phyloP scores from a whole-genome alignment of 2,888 invertebrate species.

The Hetaerina titia region DNA sequence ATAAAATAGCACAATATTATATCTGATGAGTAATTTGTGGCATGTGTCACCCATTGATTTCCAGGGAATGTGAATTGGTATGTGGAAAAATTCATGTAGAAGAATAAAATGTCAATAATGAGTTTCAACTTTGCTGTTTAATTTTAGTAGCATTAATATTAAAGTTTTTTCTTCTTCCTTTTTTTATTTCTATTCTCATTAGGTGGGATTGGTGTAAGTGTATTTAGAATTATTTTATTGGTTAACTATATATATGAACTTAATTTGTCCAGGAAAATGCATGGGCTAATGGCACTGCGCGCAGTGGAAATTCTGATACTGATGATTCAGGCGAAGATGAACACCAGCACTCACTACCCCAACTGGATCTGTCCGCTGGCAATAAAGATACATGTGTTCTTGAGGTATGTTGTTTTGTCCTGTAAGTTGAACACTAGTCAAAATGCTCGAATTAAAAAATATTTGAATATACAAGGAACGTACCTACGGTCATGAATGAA shows the following conservation, averaged over 20 bases:
- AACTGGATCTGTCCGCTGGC: conserved; percentile 84
- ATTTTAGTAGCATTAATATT: neutral
- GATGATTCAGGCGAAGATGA: conserved; percentile 84
- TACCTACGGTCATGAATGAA: too few species aligned
- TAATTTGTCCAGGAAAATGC: conserved; percentile 24
- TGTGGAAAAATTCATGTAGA: too few species aligned
- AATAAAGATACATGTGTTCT: conserved; percentile 90
- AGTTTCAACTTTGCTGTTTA: neutral
- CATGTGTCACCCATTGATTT: too few species aligned
- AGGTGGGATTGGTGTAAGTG: neutral
- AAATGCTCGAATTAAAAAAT: neutral
- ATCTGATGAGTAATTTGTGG: too few species aligned
- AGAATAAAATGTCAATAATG: too few species aligned
- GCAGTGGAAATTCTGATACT: conserved; percentile 78
- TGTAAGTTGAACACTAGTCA: neutral
- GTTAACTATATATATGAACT: neutral
- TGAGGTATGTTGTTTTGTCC: conserved; percentile 79
- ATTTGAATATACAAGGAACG: too few species aligned
- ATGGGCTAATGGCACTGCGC: conserved; percentile 46
- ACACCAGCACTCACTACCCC: conserved; percentile 78
- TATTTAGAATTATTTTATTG: neutral
- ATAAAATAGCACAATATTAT: too few species aligned
- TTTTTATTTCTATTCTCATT: neutral
- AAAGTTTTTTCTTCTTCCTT: neutral
- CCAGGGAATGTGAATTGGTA: too few species aligned